A percentile compares a stretch with the other conserved stretches of the same genome.
phyloP scores from a whole-genome alignment of 2,797 vertebrate genomes.

The Microctenopoma stevenorrisi region DNA sequence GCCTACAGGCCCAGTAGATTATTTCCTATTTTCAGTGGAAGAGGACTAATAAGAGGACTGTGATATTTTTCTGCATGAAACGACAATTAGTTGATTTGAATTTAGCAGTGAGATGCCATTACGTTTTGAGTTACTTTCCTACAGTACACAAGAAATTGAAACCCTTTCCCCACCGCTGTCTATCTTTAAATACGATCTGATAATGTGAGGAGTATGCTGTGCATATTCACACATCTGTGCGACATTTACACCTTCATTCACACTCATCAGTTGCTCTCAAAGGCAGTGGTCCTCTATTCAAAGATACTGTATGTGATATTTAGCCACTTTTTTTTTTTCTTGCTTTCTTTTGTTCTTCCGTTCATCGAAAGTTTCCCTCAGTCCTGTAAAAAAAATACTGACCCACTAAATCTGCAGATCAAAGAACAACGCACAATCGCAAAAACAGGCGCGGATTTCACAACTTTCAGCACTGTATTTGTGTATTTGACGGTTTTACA shows the following conservation, averaged over 20 bases:
- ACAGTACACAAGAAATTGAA: neutral
- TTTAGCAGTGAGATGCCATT: constrained; percentile 7
- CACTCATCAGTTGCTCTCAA: constrained; percentile 23
- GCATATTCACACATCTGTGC: constrained; percentile 29
- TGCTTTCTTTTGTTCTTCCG: constrained; percentile 11
- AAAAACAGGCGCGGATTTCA: neutral
- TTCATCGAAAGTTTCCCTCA: neutral
- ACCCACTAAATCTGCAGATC: constrained; percentile 33
- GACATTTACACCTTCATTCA: constrained; percentile 31
- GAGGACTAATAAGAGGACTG: neutral
- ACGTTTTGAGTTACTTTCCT: neutral
- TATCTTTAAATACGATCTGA: constrained; percentile 16
- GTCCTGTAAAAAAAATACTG: constrained; percentile 16
- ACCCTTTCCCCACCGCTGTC: neutral
- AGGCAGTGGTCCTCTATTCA: constrained; percentile 14
- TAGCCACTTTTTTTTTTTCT: neutral
- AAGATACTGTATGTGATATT: constrained; percentile 19
- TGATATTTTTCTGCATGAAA: neutral
- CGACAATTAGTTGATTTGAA: neutral
- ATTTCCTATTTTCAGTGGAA: neutral
- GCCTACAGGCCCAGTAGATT: neutral
- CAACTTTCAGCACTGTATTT: constrained; percentile 18
- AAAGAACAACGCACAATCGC: constrained; percentile 19
- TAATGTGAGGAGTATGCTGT: constrained; percentile 14
- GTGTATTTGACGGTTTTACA: constrained; percentile 40